These are phyloP conservation scores for Galagoides demidoff DNA, from an alignment of 2,797 vertebrate species.

Conservation along the genomic window DNA sequence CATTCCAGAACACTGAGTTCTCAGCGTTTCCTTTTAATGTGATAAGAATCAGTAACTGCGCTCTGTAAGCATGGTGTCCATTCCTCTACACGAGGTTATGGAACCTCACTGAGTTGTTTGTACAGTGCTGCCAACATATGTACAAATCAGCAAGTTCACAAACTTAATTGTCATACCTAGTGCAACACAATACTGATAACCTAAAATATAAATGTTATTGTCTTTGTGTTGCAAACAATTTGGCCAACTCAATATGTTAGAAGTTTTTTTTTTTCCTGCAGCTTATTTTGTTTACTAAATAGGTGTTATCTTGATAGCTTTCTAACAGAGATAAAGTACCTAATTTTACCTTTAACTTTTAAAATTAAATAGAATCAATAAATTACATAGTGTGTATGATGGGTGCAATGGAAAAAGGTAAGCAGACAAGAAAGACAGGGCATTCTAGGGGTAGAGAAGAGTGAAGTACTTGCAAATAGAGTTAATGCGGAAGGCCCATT, in stretches of 20 bases:
- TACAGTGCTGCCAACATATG: no score
- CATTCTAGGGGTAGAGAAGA: not conserved
- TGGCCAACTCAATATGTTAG: not conserved
- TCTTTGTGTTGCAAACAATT: not conserved
- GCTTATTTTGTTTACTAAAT: constrained; percentile 52
- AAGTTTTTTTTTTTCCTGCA: constrained; percentile 57
- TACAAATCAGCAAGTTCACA: no score
- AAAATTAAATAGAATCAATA: constrained; percentile 59
- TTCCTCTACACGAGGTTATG: no score
- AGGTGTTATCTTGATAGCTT: constrained; percentile 58
- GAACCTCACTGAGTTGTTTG: no score
- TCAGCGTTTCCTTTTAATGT: no score
- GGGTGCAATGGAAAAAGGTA: not conserved
- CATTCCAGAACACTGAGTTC: no score
- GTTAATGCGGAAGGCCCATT: not conserved
- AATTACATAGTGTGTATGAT: not conserved
- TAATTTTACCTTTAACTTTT: constrained; percentile 39
- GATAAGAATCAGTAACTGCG: no score
- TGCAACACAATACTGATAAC: constrained; percentile 51
- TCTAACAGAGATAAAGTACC: constrained; percentile 7
- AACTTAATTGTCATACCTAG: no score
- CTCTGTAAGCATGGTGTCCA: no score
- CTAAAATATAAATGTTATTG: constrained; percentile 56
- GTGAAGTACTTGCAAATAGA: not conserved
- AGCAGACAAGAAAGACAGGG: not conserved